Evolutionary conservation across 2,888 invertebrate genomes (phyloP).

Genomic region (Chromoteleia sp.): DNA sequence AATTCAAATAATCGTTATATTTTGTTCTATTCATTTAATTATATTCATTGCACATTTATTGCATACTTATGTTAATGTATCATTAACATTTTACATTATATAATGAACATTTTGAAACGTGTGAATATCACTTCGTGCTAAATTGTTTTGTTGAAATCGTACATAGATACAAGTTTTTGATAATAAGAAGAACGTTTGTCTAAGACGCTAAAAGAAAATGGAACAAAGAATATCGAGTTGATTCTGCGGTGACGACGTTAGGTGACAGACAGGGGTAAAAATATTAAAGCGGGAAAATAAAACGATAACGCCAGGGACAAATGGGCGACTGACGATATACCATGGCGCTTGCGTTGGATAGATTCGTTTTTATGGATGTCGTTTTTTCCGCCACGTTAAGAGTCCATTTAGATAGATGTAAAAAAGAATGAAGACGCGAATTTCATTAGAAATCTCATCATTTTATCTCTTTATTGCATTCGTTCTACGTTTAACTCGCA

Average conservation of each 20-base stretch:
- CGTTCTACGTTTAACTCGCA: constrained; percentile 8
- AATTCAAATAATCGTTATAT: no score
- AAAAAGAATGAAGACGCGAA: constrained; percentile 70
- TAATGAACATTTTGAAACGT: no score
- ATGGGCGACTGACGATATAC: constrained; percentile 58
- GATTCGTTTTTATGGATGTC: constrained; percentile 70
- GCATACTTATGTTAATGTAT: no score
- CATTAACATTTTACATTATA: no score
- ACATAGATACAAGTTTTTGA: no score
- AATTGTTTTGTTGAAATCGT: no score
- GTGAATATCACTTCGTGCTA: no score
- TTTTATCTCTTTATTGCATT: constrained; percentile 33
- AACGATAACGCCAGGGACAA: constrained; percentile 43
- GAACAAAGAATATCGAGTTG: constrained; percentile 20
- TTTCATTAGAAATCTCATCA: constrained; percentile 69
- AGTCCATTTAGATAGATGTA: constrained; percentile 67
- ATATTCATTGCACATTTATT: no score
- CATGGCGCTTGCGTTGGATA: constrained; percentile 51
- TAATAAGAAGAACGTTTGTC: not conserved
- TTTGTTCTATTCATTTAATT: no score
- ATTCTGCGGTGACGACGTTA: constrained; percentile 19
- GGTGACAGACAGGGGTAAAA: constrained; percentile 23
- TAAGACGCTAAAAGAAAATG: not conserved
- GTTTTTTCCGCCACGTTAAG: constrained; percentile 73
- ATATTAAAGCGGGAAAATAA: constrained; percentile 18